Conservation (phyloP, 2,113 vertebrate species). For the Turnix velox region DNA sequence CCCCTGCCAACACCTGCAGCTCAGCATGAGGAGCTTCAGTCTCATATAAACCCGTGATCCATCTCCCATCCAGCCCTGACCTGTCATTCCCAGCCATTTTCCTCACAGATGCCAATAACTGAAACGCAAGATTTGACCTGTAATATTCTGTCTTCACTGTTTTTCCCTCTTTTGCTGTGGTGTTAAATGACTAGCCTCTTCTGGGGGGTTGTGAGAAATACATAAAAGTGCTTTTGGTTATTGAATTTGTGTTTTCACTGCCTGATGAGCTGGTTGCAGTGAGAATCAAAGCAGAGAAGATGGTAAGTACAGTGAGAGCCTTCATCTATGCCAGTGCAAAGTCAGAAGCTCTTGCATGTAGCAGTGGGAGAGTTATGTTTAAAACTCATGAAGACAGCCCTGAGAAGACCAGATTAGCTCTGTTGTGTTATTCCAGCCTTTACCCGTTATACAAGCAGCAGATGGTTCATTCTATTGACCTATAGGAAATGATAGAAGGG, state of each 20-base stretch:
- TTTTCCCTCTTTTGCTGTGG: background rate
- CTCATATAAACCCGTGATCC: background rate
- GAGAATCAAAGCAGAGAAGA: background rate
- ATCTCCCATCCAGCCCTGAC: background rate
- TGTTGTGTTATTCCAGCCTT: conserved; percentile 37
- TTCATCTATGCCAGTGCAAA: background rate
- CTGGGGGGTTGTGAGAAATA: background rate
- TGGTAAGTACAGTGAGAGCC: background rate
- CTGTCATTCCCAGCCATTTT: too few species aligned
- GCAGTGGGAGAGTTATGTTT: conserved; percentile 14
- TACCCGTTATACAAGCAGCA: conserved; percentile 30
- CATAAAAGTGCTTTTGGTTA: background rate
- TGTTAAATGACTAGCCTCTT: background rate
- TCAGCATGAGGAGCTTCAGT: background rate
- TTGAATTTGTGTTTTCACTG: background rate
- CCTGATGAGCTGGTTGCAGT: background rate
- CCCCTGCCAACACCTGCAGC: too few species aligned
- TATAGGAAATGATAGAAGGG: conserved; percentile 32
- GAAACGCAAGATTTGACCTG: background rate
- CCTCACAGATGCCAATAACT: background rate
- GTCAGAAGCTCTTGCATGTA: background rate
- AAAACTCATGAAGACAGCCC: background rate
- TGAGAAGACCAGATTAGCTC: conserved; percentile 26
- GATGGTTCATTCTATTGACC: conserved; percentile 61
- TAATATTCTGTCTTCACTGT: accelerated